phyloP scores from a whole-genome alignment of 2,797 vertebrate genomes.

The Melanotaenia maccullochi region DNA sequence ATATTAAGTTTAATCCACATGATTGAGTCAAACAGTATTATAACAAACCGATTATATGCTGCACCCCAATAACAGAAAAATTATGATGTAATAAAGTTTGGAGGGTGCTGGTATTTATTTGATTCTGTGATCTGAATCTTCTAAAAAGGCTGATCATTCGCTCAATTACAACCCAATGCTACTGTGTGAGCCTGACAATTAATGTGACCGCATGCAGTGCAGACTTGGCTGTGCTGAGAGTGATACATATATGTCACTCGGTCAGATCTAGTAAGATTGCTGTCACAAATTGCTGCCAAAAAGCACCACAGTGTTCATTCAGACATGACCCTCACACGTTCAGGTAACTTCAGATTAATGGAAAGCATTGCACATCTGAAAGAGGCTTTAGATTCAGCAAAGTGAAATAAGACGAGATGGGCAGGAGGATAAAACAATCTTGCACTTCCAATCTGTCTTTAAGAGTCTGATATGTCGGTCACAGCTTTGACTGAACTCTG shows the following conservation, averaged over 20 bases:
- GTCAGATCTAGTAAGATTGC: not conserved
- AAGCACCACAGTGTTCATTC: not conserved
- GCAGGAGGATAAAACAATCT: constrained; percentile 7
- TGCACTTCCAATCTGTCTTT: constrained; percentile 18
- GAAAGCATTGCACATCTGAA: constrained; percentile 1
- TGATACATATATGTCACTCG: not conserved
- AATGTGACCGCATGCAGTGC: not conserved
- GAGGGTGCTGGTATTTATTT: not conserved
- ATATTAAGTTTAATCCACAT: not conserved
- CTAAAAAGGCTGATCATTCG: not conserved
- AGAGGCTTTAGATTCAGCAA: not conserved
- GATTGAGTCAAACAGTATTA: not conserved
- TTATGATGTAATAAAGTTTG: not conserved
- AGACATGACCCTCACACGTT: not conserved
- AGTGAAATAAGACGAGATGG: not conserved
- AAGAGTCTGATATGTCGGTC: constrained; percentile 7
- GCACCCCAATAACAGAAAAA: not conserved
- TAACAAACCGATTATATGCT: not conserved
- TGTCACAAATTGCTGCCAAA: not conserved
- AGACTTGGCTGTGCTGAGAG: not conserved
- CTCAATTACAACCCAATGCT: not conserved
- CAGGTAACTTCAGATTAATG: not conserved
- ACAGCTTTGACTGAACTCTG: not conserved
- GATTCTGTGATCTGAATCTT: not conserved
- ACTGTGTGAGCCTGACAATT: not conserved